A percentile compares a stretch with the other conserved stretches of the same genome.
These are phyloP conservation scores for Enteromius mattozi DNA, from an alignment of 2,797 vertebrate species.

Conservation along the genomic window DNA sequence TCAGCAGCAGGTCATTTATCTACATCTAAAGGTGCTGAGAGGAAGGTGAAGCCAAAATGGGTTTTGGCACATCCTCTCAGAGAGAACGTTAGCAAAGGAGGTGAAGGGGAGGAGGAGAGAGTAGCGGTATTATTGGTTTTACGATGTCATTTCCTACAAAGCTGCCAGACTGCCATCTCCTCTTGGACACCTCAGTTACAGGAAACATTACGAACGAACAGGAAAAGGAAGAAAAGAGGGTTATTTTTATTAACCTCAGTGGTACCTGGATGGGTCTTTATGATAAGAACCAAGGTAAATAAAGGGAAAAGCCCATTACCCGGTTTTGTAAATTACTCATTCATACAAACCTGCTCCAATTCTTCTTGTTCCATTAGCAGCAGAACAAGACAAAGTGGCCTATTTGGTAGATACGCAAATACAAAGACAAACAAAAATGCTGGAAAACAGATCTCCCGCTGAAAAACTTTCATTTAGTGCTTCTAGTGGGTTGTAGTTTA, in stretches of 20 bases:
- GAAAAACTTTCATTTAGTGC: background rate
- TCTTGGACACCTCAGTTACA: background rate
- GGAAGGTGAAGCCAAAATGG: conserved; percentile 44
- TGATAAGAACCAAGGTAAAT: conserved; percentile 12
- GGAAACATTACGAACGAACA: conserved; percentile 26
- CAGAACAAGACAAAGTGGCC: background rate
- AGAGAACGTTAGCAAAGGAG: background rate
- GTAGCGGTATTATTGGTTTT: conserved; percentile 8
- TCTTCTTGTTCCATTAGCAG: background rate
- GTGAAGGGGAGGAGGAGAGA: conserved; percentile 12
- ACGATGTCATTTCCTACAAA: conserved; percentile 33
- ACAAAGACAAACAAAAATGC: background rate
- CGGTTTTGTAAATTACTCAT: background rate
- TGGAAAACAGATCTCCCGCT: background rate
- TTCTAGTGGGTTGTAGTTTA: background rate
- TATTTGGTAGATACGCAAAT: background rate
- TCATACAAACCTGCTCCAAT: background rate
- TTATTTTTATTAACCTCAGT: conserved; percentile 14
- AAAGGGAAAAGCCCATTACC: background rate
- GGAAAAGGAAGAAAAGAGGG: conserved; percentile 4
- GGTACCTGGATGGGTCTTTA: background rate
- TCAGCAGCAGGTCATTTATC: conserved; percentile 62
- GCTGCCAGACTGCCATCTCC: conserved; percentile 23
- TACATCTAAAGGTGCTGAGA: conserved; percentile 39
- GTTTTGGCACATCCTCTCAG: conserved; percentile 34